Conservation (phyloP, 2,113 vertebrate species). For the Grammomys dolichurus region DNA sequence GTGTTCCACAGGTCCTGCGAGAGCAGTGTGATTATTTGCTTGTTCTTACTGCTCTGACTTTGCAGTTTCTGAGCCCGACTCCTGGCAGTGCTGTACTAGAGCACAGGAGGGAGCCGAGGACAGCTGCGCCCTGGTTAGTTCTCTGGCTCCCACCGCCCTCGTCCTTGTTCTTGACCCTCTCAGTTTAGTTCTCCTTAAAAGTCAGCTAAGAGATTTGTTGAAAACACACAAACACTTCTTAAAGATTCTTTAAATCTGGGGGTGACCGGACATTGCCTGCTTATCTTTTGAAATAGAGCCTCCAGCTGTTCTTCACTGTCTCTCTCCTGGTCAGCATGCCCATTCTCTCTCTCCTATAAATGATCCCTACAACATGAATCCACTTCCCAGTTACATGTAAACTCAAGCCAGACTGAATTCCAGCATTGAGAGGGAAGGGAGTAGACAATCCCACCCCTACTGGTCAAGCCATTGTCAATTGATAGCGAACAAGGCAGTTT, state of each 20-base stretch:
- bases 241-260: not conserved
- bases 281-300: not conserved
- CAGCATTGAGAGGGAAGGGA: not conserved
- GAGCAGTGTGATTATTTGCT: not conserved
- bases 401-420: not conserved
- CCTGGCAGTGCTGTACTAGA: not conserved
- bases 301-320: not conserved
- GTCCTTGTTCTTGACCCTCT: not conserved
- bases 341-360: not conserved
- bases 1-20: not conserved
- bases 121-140: not conserved
- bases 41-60: not conserved
- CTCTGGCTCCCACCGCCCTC: not conserved
- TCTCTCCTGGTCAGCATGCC: not conserved
- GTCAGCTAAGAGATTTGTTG: not conserved
- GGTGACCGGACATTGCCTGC: not conserved
- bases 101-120: not conserved
- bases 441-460: too few relatives aligned
- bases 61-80: not conserved
- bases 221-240: not conserved
- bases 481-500: not conserved
- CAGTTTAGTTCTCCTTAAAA: not conserved
- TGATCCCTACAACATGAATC: not conserved
- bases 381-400: not conserved
- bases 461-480: not conserved